Evolutionary conservation across 2,797 vertebrate species (phyloP).

Genomic region (Margarornis squamiger): DNA sequence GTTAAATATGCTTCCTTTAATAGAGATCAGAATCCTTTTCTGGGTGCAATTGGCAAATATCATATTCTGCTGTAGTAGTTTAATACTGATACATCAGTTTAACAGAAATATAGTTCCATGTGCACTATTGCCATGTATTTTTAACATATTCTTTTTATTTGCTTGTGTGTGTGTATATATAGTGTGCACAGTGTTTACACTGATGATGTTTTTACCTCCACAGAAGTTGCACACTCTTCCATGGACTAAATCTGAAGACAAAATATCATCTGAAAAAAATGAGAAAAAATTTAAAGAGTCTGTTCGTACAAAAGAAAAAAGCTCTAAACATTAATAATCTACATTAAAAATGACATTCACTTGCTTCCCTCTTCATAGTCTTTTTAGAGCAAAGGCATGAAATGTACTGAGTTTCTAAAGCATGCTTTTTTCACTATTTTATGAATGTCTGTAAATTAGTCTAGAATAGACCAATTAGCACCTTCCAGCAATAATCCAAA

Average conservation of each 20-base stretch:
- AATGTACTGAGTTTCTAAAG: constrained; percentile 72
- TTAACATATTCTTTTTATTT: neutral
- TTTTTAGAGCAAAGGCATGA: constrained; percentile 73
- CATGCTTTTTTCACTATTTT: constrained; percentile 78
- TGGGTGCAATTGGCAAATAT: fast-evolving
- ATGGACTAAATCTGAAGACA: constrained; percentile 63
- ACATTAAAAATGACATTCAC: neutral
- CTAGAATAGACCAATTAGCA: constrained; percentile 67
- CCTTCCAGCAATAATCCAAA: constrained; percentile 76
- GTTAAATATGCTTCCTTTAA: neutral
- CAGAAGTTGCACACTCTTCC: constrained; percentile 71
- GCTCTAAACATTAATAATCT: constrained; percentile 42
- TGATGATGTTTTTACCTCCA: constrained; percentile 25
- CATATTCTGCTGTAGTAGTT: neutral
- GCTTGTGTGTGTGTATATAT: fast-evolving
- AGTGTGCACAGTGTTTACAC: neutral
- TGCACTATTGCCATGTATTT: neutral
- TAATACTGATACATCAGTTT: neutral
- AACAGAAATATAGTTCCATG: neutral
- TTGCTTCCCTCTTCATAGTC: constrained; percentile 54
- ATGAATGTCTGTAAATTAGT: constrained; percentile 77
- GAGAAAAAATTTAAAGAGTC: constrained; percentile 39
- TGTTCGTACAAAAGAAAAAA: constrained; percentile 58
- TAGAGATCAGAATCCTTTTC: neutral
- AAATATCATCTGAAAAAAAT: constrained; percentile 55